A percentile compares a stretch with the other conserved stretches of the same genome.
Evolutionary conservation across 2,888 invertebrate species (phyloP).

Genomic region (Lycophotia porphyrea): DNA sequence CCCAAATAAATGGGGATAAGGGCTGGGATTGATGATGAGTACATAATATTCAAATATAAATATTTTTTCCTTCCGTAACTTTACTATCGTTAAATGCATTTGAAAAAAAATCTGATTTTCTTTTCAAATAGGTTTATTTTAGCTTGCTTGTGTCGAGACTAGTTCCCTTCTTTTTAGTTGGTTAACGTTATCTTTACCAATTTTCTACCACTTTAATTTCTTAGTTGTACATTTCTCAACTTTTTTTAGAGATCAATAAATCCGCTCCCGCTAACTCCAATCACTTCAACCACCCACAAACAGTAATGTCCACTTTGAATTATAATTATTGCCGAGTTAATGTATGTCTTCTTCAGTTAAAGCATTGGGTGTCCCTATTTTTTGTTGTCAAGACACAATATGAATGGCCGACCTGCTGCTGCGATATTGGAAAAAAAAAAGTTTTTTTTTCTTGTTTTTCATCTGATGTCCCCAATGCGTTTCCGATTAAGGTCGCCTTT

Average conservation of each 20-base stretch:
- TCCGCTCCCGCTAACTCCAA: conserved; percentile 56
- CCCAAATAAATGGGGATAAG: background rate
- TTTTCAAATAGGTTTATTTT: background rate
- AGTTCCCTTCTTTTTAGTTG: background rate
- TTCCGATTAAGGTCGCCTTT: conserved; percentile 66
- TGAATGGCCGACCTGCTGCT: conserved; percentile 82
- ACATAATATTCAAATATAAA: background rate
- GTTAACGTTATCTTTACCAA: no score
- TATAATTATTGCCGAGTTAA: conserved; percentile 88
- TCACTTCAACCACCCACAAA: conserved; percentile 67
- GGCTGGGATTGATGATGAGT: background rate
- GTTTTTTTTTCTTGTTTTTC: conserved; percentile 58
- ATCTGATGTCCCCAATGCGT: conserved; percentile 61
- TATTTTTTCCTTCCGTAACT: background rate
- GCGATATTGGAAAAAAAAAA: conserved; percentile 79
- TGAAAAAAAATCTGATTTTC: background rate
- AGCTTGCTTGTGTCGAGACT: background rate
- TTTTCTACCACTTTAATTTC: background rate
- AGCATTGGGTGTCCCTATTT: conserved; percentile 87
- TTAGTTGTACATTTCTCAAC: background rate
- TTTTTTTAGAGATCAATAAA: no score
- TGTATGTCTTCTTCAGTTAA: conserved; percentile 89
- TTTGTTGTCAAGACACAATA: conserved; percentile 81
- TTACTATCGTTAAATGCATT: no score
- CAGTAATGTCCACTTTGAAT: conserved; percentile 87